Evolutionary conservation across 2,888 invertebrate species (phyloP), one percentile per base, ranked within the genome.

Genomic region (Hemithea aestivaria): DNA sequence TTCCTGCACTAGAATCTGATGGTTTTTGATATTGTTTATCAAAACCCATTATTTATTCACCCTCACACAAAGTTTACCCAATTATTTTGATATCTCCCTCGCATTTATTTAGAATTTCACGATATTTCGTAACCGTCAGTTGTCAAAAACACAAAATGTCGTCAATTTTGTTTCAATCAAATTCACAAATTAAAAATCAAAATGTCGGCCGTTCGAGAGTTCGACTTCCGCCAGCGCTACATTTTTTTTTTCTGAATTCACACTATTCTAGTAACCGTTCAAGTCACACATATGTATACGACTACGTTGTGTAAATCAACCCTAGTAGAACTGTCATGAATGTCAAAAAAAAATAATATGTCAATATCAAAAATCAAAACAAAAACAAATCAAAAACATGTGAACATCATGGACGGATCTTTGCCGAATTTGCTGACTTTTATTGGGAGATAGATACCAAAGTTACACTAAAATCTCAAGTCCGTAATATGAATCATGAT

Each of bases 401-500:
- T 76, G 83, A 83, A 73, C 68, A 80, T 82, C 80, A 69, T 62
- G 58, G 52, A 38, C 28, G 31, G 41, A 28, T 34, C 40, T 56
- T 55, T 63, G 64, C 53, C 53, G 54, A 41, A 48, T 48, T 48
- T 41, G 45, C 45, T 48, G 43, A 45, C 53, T 41, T 59, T 63
- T 43, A 42, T 59, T 58, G 52, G 51, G 53, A 65, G 56, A 59
- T 64, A 57, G 57, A 42, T 50, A 45, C 34, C 47, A 41, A 49
- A 48, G 38, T 39, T 60, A 12, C 40, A 34, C 40, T 63, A 48
- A 80, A 81, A 77, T 80, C 70, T 62, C 48, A 49, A 73, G 73
- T 76, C 51, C 45, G 53, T 52, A 51, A 52, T 56, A 59, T 56
- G 54, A 69, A 82, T 48, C 64, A 87, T 87, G 87, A 85, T 87